Evolutionary conservation across 2,888 invertebrate genomes (phyloP).

Genomic region (Beris morrisii): DNA sequence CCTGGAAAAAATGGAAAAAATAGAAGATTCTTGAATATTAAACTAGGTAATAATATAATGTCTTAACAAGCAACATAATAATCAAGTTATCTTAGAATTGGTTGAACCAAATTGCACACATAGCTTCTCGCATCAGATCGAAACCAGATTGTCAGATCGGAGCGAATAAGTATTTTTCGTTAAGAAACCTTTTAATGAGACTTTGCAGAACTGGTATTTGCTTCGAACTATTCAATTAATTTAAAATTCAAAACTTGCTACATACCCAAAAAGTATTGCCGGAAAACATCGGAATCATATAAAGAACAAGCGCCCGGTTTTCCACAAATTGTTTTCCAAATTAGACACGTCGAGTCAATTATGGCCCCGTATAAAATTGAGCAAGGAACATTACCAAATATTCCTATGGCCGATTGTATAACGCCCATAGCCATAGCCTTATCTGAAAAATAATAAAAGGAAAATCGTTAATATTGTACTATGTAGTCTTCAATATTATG

Average conservation of each 20-base stretch:
- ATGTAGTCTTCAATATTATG: background rate
- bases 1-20: constrained; percentile 60
- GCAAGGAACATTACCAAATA: constrained; percentile 93
- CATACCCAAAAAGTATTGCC: constrained; percentile 83
- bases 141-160: too few species aligned
- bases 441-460: constrained; percentile 58
- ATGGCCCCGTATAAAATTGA: constrained; percentile 93
- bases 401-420: constrained; percentile 89
- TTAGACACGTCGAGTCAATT: constrained; percentile 87
- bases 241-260: constrained; percentile 19
- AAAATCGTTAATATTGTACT: background rate
- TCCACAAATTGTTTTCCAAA: constrained; percentile 82
- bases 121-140: too few species aligned
- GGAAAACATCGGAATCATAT: constrained; percentile 82
- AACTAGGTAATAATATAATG: too few species aligned
- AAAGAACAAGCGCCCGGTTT: constrained; percentile 82
- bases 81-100: too few species aligned
- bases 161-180: too few species aligned
- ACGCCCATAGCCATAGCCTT: constrained; percentile 94
- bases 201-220: too few species aligned
- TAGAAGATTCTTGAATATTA: background rate
- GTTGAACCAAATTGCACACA: too few species aligned
- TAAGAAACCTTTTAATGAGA: too few species aligned
- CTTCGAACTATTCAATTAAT: too few species aligned
- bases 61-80: too few species aligned